Base-by-base conservation (phyloP, 2,888 invertebrate species). In the Macrosiphum euphorbiae region DNA sequence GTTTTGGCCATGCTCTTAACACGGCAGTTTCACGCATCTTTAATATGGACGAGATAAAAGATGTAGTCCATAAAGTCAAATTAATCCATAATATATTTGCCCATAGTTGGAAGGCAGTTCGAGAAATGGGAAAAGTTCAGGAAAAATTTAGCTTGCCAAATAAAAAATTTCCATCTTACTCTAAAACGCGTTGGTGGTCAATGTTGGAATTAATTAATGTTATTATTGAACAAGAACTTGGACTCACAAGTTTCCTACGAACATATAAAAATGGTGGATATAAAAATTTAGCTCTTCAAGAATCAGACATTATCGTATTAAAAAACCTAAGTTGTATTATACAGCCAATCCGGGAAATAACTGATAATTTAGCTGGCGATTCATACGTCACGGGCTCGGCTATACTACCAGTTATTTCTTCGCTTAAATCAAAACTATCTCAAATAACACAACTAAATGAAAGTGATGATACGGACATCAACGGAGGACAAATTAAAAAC, bases 171-270 rank as follows among this genome's bases (percentile, higher is more conserved):
- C 86, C 86, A 87, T 87, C 86, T 0, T 87, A 50, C 47, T 50
- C 86, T 28, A 87, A 87, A 87, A 87, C 86, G 0, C 44, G 87
- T 44, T 87, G 87, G 50, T 87, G 87, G 50, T 87, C 87, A 8
- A 87, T 87, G 47, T 0, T 87, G 47, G 87, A 87, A n/a, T 0
- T 87, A 87, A 87, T 87, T 50, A 87, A 87, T 0, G n/a, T 87
- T 87, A 87, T 87, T 7, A 87, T 87, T 87, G 50, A 87, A 3
- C 87, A 87, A 87, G 87, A 87, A 47, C 87, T 87, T 87, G 87
- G 87, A 87, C 87, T 87, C 47, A 47, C 86, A 28, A 87, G 86
- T 50, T 87, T 87, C 20, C 16, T 87, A 47, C 86, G 86, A 5
- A 26, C 86, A 1, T 50, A 87, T 87, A 1, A 87, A 87, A 87